Evolutionary conservation across 1,140 invertebrate genomes (phyloP).

Genomic region (Grapholita molesta): DNA sequence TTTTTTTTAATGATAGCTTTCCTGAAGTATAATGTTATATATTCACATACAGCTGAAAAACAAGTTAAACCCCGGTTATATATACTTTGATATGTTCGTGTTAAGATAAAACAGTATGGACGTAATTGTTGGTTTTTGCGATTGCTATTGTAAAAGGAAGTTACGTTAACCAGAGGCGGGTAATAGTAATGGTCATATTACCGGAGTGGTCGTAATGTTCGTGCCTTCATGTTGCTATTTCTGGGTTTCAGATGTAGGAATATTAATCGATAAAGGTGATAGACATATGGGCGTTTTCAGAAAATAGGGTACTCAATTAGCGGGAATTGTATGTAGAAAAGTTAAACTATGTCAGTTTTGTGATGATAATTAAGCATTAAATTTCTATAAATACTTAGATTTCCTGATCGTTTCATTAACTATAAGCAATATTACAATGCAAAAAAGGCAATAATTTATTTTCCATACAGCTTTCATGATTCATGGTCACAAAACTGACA

Average conservation of each 20-base stretch:
- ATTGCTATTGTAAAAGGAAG: slow-evolving; percentile 6
- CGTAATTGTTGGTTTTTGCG: slow-evolving; percentile 6
- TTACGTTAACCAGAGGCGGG: slow-evolving; percentile 8
- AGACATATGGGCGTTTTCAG: not conserved
- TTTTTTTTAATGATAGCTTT: not conserved
- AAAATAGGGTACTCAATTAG: no score
- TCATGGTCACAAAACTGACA: no score
- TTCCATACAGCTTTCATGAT: no score
- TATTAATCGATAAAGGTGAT: not conserved
- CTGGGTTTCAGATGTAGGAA: not conserved
- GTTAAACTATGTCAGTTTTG: no score
- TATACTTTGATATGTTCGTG: not conserved
- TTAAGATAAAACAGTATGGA: not conserved
- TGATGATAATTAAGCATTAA: no score
- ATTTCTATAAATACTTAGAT: no score
- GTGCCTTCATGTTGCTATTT: not conserved
- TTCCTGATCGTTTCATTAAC: no score
- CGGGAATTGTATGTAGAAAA: no score
- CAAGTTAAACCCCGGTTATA: not conserved
- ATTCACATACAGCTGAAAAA: not conserved
- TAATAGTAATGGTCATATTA: slow-evolving; percentile 17
- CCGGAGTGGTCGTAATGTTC: slow-evolving; percentile 6
- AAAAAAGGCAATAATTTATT: no score
- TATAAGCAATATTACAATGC: no score
- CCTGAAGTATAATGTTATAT: not conserved